These are phyloP conservation scores for Lampris incognitus DNA, from an alignment of 2,113 vertebrate genomes.

Conservation along the genomic window DNA sequence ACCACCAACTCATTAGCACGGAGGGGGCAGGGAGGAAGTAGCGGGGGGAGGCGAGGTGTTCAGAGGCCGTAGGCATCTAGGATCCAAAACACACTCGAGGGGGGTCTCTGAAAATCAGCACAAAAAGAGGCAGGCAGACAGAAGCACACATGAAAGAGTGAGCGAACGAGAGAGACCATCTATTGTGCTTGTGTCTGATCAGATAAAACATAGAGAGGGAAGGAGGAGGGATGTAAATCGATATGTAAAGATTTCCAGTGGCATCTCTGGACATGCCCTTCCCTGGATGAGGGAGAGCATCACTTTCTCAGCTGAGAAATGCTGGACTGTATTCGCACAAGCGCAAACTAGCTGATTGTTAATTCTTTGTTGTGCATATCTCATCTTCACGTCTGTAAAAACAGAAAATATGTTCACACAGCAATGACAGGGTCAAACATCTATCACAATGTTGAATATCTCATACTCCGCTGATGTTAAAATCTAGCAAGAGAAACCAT, in stretches of 20 bases:
- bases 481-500: too few relatives aligned
- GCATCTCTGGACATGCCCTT: slow-evolving; percentile 86
- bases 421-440: neutral
- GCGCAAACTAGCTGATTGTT: slow-evolving; percentile 38
- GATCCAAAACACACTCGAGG: slow-evolving; percentile 68
- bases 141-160: slow-evolving; percentile 28
- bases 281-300: slow-evolving; percentile 82
- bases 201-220: slow-evolving; percentile 62
- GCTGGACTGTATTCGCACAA: slow-evolving; percentile 34
- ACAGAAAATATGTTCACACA: too few relatives aligned
- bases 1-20: slow-evolving; percentile 70
- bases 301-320: slow-evolving; percentile 36
- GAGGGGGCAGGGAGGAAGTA: slow-evolving; percentile 20
- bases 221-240: slow-evolving; percentile 87
- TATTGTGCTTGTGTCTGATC: slow-evolving; percentile 57
- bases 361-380: slow-evolving; percentile 11
- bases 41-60: slow-evolving; percentile 47
- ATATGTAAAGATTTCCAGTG: slow-evolving; percentile 89
- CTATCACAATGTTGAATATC: neutral
- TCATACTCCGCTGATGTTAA: neutral
- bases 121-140: slow-evolving; percentile 30
- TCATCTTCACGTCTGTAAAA: neutral
- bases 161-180: slow-evolving; percentile 58
- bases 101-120: slow-evolving; percentile 52
- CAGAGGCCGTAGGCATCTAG: slow-evolving; percentile 58